Evolutionary conservation across 1,140 invertebrate genomes (phyloP).

Genomic region (Aphis craccivora): DNA sequence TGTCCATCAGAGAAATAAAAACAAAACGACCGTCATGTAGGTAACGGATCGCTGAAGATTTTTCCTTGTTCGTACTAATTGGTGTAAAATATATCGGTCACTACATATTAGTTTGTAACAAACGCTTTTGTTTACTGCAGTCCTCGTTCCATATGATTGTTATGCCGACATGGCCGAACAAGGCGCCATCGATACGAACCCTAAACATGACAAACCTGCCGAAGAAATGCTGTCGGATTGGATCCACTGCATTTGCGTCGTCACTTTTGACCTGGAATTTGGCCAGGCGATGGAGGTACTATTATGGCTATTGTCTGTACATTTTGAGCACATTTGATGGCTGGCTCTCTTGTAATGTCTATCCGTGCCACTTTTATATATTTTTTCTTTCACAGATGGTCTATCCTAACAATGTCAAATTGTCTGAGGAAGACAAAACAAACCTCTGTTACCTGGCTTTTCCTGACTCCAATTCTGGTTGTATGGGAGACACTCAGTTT

Average conservation of each 20-base stretch:
- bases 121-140: not conserved
- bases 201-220: not conserved
- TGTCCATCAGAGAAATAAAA: not conserved
- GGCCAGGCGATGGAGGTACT: conserved; percentile 93
- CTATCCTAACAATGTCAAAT: conserved; percentile 81
- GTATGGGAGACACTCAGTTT: conserved; percentile 98
- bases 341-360: not conserved
- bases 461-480: conserved; percentile 98
- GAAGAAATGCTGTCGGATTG: conserved; percentile 80
- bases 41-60: not conserved
- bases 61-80: not conserved
- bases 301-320: too few species aligned
- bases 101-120: not conserved
- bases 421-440: conserved; percentile 92
- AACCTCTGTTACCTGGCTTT: conserved; percentile 99
- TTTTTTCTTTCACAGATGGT: conserved; percentile 72
- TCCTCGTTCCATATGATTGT: not conserved
- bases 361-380: not conserved
- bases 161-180: not conserved
- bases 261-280: conserved; percentile 97
- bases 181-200: not conserved
- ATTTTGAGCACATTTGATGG: not conserved
- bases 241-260: conserved; percentile 96
- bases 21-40: not conserved
- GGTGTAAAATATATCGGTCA: not conserved